Evolutionary conservation across 2,797 vertebrate species (phyloP).

Genomic region (Corythornis leucogaster): DNA sequence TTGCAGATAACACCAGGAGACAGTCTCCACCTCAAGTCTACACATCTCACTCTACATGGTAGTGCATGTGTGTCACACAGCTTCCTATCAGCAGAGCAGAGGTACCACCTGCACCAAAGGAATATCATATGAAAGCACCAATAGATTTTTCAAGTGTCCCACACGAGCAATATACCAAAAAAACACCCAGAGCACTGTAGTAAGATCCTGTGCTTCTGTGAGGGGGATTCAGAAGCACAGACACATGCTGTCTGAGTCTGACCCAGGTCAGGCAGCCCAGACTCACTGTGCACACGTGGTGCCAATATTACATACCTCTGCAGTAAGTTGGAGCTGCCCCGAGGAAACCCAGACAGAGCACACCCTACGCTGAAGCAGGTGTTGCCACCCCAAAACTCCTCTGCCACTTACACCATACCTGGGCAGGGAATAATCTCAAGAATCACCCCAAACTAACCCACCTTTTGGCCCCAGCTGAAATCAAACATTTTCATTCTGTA

Average conservation of each 20-base stretch:
- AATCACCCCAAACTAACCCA: background rate
- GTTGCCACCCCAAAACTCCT: background rate
- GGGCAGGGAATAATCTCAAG: background rate
- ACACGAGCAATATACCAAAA: background rate
- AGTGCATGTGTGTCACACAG: background rate
- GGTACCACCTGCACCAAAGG: background rate
- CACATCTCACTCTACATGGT: background rate
- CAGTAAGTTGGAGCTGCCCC: background rate
- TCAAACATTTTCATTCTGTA: background rate
- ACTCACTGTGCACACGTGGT: background rate
- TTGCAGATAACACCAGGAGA: background rate
- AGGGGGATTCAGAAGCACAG: background rate
- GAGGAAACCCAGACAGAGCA: background rate
- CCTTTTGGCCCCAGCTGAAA: background rate
- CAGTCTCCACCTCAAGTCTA: background rate
- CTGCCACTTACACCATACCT: background rate
- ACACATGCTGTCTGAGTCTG: accelerated
- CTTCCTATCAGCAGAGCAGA: background rate
- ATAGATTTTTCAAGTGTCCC: background rate
- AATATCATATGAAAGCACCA: background rate
- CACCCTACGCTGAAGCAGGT: background rate
- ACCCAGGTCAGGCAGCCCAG: background rate
- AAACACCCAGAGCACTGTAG: background rate
- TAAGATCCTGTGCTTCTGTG: accelerated
- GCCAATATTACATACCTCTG: background rate